phyloP scores from a whole-genome alignment of 2,888 invertebrate species.

The Acanthococcus lagerstroemiae region DNA sequence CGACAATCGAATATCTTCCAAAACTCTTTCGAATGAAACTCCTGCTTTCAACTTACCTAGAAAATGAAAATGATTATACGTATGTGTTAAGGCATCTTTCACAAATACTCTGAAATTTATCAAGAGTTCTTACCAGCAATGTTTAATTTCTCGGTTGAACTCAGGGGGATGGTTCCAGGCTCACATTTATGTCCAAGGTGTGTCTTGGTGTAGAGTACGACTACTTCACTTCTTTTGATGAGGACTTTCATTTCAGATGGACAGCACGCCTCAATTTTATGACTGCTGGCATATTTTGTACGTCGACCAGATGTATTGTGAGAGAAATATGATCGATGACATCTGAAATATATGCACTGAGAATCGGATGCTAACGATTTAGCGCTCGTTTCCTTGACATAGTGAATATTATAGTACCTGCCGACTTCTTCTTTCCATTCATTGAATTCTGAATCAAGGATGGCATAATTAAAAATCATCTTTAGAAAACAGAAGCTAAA shows the following conservation, averaged over 20 bases:
- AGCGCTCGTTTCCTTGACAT: neutral
- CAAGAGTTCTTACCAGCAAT: neutral
- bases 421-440: neutral
- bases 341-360: neutral
- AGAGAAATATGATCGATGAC: neutral
- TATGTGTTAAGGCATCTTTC: neutral
- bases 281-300: neutral
- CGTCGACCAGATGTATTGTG: neutral
- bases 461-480: no score
- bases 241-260: neutral
- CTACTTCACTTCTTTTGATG: neutral
- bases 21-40: neutral
- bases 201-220: neutral
- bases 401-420: neutral
- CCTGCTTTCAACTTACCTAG: neutral
- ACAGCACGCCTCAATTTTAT: neutral
- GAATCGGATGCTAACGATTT: neutral
- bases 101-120: neutral
- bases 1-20: neutral
- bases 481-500: no score
- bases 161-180: neutral
- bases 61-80: neutral
- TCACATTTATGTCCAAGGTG: neutral
- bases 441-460: neutral
- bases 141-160: neutral